Evolutionary conservation across 2,797 vertebrate genomes (phyloP).

Genomic region (Netta rufina): DNA sequence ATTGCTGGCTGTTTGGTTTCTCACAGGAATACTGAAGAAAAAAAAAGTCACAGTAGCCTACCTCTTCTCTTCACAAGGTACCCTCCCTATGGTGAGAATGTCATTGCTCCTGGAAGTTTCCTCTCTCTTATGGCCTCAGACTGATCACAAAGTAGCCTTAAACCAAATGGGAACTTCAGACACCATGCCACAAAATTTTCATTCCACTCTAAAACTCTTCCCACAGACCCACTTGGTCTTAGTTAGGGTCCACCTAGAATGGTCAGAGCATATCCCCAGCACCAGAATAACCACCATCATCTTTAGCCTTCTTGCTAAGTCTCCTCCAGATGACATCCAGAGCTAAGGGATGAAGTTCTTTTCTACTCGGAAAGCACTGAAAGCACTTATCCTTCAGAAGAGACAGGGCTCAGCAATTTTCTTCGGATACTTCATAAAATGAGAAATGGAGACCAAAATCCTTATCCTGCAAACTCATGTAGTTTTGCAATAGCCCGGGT

Average conservation of each 20-base stretch:
- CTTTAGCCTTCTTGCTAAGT: not conserved
- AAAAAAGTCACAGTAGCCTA: not conserved
- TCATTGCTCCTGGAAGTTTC: not conserved
- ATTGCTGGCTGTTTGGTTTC: not conserved
- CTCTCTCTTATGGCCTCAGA: not conserved
- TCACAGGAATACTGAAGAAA: not conserved
- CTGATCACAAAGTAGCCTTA: not conserved
- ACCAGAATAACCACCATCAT: not conserved
- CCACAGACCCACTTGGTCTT: not conserved
- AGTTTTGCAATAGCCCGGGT: not conserved
- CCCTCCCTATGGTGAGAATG: no score
- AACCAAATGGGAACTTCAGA: not conserved
- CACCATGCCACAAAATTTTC: not conserved
- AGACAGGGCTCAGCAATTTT: not conserved
- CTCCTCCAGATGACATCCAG: not conserved
- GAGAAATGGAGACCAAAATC: not conserved
- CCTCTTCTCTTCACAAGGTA: not conserved
- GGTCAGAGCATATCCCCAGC: not conserved
- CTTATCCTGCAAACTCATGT: not conserved
- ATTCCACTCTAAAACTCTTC: not conserved
- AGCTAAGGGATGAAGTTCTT: not conserved
- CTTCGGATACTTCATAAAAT: not conserved
- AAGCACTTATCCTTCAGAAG: not conserved
- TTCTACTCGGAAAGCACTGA: not conserved
- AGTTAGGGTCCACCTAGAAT: not conserved